Conservation (phyloP, 2,888 invertebrate species). For the Phengaris arion region DNA sequence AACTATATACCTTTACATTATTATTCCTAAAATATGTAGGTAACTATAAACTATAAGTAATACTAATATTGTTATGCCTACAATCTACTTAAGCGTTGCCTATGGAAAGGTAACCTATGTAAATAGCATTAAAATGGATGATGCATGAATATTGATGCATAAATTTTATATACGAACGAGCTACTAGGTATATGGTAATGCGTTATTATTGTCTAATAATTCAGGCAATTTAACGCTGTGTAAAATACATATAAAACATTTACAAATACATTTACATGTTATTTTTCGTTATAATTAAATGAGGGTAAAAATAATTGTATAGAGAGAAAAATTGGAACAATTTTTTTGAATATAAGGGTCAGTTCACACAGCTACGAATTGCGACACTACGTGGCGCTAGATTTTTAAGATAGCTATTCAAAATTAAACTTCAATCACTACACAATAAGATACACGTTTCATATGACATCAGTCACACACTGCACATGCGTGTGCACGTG, state of each 20-base stretch:
- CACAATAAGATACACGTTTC: too few species aligned
- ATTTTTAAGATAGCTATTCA: too few species aligned
- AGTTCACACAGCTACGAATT: too few species aligned
- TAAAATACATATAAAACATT: background rate
- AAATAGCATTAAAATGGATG: slow-evolving; percentile 14
- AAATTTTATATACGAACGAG: slow-evolving; percentile 8
- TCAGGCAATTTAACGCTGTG: background rate
- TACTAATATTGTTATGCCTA: too few species aligned
- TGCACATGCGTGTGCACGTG: too few species aligned
- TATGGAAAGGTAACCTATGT: background rate
- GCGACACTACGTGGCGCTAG: too few species aligned
- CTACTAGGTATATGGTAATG: background rate
- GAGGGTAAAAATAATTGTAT: background rate
- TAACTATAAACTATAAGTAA: too few species aligned
- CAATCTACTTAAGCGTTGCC: background rate
- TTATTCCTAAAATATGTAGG: too few species aligned
- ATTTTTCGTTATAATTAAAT: background rate
- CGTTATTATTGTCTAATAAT: background rate
- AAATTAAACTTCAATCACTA: too few species aligned
- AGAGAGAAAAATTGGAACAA: background rate
- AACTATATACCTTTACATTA: too few species aligned
- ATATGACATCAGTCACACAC: too few species aligned
- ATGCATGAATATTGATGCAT: background rate
- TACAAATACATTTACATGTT: too few species aligned
- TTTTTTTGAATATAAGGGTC: background rate